phyloP scores from a whole-genome alignment of 2,888 invertebrate genomes.

The Tribolium freemani region DNA sequence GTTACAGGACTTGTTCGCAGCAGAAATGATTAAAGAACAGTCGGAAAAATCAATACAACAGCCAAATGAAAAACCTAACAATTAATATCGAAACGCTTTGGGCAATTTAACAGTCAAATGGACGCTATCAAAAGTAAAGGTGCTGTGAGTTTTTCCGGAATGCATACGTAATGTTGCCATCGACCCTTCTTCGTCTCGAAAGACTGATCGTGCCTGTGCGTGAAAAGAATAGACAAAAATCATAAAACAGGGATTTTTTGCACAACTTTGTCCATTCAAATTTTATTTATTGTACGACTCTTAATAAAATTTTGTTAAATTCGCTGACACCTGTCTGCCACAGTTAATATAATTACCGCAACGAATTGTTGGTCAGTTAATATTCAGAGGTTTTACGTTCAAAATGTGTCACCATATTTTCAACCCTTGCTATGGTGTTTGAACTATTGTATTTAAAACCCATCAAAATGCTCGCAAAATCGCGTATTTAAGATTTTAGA shows the following conservation, averaged over 20 bases:
- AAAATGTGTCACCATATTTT: neutral
- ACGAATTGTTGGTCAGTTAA: neutral
- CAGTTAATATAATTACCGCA: neutral
- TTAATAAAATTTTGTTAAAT: neutral
- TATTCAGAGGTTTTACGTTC: neutral
- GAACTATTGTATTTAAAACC: too few relatives aligned
- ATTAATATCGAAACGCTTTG: neutral
- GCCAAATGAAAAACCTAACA: neutral
- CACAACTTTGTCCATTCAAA: conserved; percentile 13
- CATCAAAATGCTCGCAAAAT: too few relatives aligned
- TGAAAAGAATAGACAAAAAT: conserved; percentile 21
- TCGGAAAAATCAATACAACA: neutral
- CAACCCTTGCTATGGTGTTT: neutral
- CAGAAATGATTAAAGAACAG: neutral
- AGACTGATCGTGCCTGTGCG: conserved; percentile 24
- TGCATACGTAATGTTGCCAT: conserved; percentile 24
- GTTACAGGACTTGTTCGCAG: neutral
- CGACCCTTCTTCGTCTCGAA: conserved; percentile 12
- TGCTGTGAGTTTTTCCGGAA: conserved; percentile 25
- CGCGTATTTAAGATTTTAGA: too few relatives aligned
- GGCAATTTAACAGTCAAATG: neutral
- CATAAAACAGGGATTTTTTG: conserved; percentile 8
- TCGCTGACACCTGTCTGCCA: neutral
- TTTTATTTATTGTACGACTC: neutral
- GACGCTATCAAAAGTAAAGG: conserved; percentile 3